Evolutionary conservation across 2,888 invertebrate species (phyloP), one percentile per base, ranked within the genome.

Genomic region (Brassicogethes aeneus): DNA sequence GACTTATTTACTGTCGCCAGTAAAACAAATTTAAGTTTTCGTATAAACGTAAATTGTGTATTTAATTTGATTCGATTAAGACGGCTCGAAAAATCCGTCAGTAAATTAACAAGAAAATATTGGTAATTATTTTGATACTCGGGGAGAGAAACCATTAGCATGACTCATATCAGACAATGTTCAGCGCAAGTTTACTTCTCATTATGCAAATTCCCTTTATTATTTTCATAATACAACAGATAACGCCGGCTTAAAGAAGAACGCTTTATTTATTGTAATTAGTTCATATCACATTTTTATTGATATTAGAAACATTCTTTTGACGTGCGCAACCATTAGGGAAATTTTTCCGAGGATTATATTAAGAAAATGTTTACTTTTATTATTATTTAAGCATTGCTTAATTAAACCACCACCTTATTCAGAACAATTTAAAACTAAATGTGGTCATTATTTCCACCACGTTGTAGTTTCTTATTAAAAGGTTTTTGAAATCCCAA

Each of bases 121-220:
- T 40, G 48, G 46, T 48, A 49, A 51, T 51, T 49, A 48, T 47
- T 49, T 43, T 44, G 48, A 49, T 48, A 42, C 47, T 46, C 42
- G 47, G 46, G 44, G 47, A 48, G 47, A 46, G 40, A 43, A 39
- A 41, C 46, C 37, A 45, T 51, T 51, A 51, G 44, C 43, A 42
- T 51, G 51, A 51, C 51, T 51, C 47, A 48, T 48, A 40, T 45
- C 43, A 47, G 48, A 47, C 48, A 46, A 47, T 51, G 49, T 48
- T 51, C 44, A 46, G 42, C 47, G 45, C 40, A 40, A 44, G 41
- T 47, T 41, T 44, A 48, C 43, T 48, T 46, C 47, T 46, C 51
- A 49, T 51, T 49, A 47, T 49, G 47, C 44, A 49, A 42, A 46
- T 46, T 46, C 35, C 35, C 46, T 46, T 41, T 46, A 44, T 46